phyloP scores from a whole-genome alignment of 2,797 vertebrate species.

The Tenualosa thibaudeaui region DNA sequence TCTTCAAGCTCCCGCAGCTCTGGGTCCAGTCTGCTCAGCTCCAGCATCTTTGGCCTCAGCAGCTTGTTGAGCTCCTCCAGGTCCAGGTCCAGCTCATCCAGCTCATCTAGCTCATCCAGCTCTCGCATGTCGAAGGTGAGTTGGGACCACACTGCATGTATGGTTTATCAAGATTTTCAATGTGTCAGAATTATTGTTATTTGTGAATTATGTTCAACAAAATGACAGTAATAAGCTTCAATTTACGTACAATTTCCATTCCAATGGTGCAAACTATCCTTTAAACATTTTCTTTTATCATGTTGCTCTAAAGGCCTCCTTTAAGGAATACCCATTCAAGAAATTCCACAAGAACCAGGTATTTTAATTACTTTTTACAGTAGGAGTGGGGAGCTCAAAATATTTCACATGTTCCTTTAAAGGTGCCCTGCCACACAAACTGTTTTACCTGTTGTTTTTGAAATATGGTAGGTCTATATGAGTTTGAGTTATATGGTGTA shows the following conservation, averaged over 20 bases:
- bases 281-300: not conserved
- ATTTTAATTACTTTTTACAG: conserved; percentile 8
- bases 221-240: too few species aligned
- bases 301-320: conserved; percentile 46
- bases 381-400: too few species aligned
- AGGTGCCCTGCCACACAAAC: too few species aligned
- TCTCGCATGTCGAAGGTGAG: not conserved
- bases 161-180: not conserved
- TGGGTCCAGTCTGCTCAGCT: not conserved
- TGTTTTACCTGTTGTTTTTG: too few species aligned
- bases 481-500: too few species aligned
- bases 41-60: not conserved
- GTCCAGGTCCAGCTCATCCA: conserved; percentile 39
- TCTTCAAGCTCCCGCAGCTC: not conserved
- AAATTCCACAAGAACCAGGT: conserved; percentile 65
- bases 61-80: not conserved
- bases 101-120: conserved; percentile 58
- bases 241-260: too few species aligned
- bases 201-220: too few species aligned
- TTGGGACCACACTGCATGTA: not conserved
- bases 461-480: too few species aligned
- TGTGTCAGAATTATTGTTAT: too few species aligned
- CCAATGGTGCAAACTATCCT: too few species aligned
- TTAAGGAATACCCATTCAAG: conserved; percentile 49
- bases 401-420: too few species aligned